These are phyloP conservation scores for Procavia capensis DNA, from an alignment of 2,113 vertebrate genomes.

Conservation along the genomic window DNA sequence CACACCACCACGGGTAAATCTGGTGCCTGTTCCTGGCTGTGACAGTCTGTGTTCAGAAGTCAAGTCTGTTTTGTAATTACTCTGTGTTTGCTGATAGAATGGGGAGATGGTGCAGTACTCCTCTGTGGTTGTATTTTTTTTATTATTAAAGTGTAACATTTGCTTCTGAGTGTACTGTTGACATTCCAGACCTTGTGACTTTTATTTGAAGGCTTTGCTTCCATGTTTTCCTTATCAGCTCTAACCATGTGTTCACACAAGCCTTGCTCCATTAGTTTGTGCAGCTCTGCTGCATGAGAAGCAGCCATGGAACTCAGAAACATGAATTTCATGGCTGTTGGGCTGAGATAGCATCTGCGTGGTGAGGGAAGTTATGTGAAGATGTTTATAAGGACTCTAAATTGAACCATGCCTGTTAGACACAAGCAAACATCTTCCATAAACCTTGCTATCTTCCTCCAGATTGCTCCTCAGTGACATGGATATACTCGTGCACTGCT, in stretches of 20 bases:
- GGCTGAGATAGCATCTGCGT: neutral
- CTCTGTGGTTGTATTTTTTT: neutral
- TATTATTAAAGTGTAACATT: constrained; percentile 5
- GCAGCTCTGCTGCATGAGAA: fast-evolving
- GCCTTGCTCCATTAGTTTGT: neutral
- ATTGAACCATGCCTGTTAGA: neutral
- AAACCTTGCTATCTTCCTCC: neutral
- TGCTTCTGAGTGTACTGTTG: neutral
- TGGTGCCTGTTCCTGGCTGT: neutral
- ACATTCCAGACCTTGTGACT: neutral
- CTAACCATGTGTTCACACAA: neutral
- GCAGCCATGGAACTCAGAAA: neutral
- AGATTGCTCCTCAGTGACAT: neutral
- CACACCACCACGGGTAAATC: neutral
- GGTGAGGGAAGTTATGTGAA: neutral
- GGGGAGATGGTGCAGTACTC: neutral
- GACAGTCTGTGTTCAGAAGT: neutral
- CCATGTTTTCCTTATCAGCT: neutral
- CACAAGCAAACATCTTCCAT: neutral
- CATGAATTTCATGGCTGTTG: neutral
- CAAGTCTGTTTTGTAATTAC: neutral
- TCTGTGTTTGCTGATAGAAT: neutral
- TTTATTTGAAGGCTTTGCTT: neutral
- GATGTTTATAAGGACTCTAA: neutral
- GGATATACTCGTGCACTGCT: neutral